Percentiles rank a stretch among this genome's conserved stretches.
Evolutionary conservation across 2,113 vertebrate species (phyloP).

Genomic region (Myotis lucifugus): DNA sequence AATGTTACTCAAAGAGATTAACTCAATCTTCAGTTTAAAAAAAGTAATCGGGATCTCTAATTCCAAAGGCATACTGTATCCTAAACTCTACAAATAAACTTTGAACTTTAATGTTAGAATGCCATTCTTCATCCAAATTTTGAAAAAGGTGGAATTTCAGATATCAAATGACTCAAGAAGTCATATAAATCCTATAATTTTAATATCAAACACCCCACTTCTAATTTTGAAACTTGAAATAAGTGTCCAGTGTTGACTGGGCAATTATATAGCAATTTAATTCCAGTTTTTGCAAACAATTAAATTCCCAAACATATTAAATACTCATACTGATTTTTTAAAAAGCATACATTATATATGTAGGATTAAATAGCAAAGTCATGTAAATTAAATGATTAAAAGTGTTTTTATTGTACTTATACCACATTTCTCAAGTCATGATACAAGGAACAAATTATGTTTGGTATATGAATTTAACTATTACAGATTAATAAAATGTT

Average conservation of each 20-base stretch:
- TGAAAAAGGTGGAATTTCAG: constrained; percentile 21
- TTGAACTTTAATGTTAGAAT: background rate
- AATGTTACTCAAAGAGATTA: constrained; percentile 42
- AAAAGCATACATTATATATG: background rate
- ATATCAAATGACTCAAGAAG: background rate
- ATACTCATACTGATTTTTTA: background rate
- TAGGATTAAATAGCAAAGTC: constrained; percentile 33
- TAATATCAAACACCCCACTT: background rate
- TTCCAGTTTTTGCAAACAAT: constrained; percentile 23
- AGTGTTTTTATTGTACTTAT: background rate
- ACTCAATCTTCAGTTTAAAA: background rate
- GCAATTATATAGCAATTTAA: background rate
- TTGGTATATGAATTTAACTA: constrained; percentile 22
- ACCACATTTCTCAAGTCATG: background rate
- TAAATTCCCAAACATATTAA: constrained; percentile 6
- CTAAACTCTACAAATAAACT: background rate
- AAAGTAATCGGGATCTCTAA: background rate
- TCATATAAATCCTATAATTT: background rate
- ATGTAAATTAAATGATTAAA: background rate
- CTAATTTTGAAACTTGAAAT: constrained; percentile 45
- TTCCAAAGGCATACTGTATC: background rate
- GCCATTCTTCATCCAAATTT: constrained; percentile 1
- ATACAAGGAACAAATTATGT: constrained; percentile 32
- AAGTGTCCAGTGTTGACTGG: background rate
- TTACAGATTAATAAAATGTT: background rate